A percentile compares a stretch with the other conserved stretches of the same genome.
Conservation (phyloP, 1,140 invertebrate genomes). For the Atta texana region DNA sequence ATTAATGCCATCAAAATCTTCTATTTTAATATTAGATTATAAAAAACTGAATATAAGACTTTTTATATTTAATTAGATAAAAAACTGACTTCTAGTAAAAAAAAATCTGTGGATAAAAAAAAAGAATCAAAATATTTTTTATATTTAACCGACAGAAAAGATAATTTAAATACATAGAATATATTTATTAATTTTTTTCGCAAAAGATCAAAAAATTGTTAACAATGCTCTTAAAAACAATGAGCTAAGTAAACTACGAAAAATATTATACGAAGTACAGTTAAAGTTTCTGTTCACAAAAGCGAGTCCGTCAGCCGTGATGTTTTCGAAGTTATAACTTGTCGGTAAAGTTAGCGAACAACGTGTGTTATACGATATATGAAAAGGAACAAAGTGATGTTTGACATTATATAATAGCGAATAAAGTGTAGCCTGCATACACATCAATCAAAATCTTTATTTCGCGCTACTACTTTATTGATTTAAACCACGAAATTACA, state of each 20-base stretch:
- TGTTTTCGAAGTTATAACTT: conserved; percentile 40
- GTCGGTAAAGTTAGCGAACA: not conserved
- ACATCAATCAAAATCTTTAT: not conserved
- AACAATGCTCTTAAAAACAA: not conserved
- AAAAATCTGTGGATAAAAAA: not conserved
- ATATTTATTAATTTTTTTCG: conserved; percentile 8
- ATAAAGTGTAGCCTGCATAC: not conserved
- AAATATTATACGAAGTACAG: not conserved
- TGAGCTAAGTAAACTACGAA: not conserved
- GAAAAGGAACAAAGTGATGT: conserved; percentile 9
- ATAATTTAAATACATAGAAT: not conserved
- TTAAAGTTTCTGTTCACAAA: conserved; percentile 3
- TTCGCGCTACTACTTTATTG: not conserved
- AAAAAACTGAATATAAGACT: not conserved
- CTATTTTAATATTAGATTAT: not conserved
- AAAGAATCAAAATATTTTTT: not conserved
- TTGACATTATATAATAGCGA: conserved; percentile 24
- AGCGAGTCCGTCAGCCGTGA: not conserved
- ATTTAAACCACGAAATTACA: not conserved
- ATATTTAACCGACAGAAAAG: not conserved
- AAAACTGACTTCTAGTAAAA: not conserved
- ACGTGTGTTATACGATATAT: not conserved
- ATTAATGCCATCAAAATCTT: not conserved
- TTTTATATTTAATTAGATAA: no score
- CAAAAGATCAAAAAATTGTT: not conserved